A percentile compares a stretch with the other conserved stretches of the same genome.
These are phyloP conservation scores for Bibio marci DNA, from an alignment of 2,888 invertebrate genomes.

Conservation along the genomic window DNA sequence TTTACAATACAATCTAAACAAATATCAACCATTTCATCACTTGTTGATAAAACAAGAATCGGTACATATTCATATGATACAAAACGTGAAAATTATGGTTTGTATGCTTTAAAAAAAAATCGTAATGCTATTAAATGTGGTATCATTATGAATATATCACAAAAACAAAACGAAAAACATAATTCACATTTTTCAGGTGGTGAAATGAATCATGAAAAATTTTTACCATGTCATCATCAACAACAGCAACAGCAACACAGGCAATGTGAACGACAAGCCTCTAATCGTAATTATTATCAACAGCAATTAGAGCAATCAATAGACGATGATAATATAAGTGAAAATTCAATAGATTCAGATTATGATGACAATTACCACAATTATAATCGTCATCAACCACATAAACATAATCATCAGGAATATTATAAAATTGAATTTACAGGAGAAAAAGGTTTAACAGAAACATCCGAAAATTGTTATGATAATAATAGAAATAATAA, in stretches of 20 bases:
- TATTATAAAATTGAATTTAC: constrained; percentile 2
- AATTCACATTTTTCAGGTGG: background rate
- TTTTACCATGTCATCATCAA: constrained; percentile 8
- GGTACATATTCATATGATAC: background rate
- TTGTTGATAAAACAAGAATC: constrained; percentile 8
- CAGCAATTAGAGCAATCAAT: background rate
- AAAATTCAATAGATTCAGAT: background rate
- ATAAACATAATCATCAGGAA: background rate
- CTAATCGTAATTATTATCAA: background rate
- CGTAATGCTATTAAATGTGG: constrained; percentile 1
- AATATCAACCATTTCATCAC: constrained; percentile 11
- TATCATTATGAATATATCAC: background rate
- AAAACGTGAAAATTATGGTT: constrained; percentile 6
- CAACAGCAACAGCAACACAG: background rate
- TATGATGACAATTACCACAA: background rate
- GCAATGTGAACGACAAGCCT: background rate
- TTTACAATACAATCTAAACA: constrained; percentile 3
- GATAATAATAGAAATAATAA: no score
- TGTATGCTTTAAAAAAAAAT: constrained; percentile 8
- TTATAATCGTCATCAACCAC: background rate
- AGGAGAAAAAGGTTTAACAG: background rate
- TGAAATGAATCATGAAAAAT: constrained; percentile 10
- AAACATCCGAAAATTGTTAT: no score
- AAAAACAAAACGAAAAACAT: background rate
- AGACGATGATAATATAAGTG: no score